Evolutionary conservation across 2,113 vertebrate genomes (phyloP).

Genomic region (Apistogramma diplotaenia): DNA sequence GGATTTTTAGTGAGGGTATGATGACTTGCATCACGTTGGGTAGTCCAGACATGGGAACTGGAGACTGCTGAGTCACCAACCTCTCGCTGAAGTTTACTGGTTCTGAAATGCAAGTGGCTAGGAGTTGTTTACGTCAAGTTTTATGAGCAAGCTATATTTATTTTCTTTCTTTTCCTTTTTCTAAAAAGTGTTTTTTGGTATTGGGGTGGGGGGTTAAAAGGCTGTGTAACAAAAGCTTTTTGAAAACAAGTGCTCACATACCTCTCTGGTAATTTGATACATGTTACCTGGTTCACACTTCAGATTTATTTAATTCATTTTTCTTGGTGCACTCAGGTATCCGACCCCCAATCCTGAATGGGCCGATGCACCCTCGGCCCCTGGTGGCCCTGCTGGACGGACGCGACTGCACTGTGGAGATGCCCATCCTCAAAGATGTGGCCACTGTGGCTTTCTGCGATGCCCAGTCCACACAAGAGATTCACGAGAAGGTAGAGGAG

Average conservation of each 20-base stretch:
- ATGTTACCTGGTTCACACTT: background rate
- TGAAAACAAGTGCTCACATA: background rate
- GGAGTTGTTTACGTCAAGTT: background rate
- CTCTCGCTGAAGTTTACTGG: background rate
- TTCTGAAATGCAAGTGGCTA: background rate
- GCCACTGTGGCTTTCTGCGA: conserved; percentile 91
- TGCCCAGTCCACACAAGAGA: conserved; percentile 83
- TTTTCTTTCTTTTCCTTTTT: no score
- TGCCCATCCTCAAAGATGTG: conserved; percentile 98
- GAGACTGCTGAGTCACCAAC: conserved; percentile 28
- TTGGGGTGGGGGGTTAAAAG: background rate
- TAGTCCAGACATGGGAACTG: conserved; percentile 25
- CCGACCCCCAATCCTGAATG: conserved; percentile 98
- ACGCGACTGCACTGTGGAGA: conserved; percentile 89
- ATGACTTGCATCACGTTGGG: background rate
- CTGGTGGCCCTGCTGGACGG: conserved; percentile 87
- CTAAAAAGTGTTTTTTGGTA: no score
- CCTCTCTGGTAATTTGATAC: background rate
- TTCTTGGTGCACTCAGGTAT: conserved; percentile 81
- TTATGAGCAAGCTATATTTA: background rate
- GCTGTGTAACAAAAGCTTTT: background rate
- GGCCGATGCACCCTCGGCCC: conserved; percentile 97
- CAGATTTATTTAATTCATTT: background rate
- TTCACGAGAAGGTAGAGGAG: conserved; percentile 75
- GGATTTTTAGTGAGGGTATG: background rate